Evolutionary conservation across 2,113 vertebrate genomes (phyloP).

Genomic region (Bombycilla garrulus): DNA sequence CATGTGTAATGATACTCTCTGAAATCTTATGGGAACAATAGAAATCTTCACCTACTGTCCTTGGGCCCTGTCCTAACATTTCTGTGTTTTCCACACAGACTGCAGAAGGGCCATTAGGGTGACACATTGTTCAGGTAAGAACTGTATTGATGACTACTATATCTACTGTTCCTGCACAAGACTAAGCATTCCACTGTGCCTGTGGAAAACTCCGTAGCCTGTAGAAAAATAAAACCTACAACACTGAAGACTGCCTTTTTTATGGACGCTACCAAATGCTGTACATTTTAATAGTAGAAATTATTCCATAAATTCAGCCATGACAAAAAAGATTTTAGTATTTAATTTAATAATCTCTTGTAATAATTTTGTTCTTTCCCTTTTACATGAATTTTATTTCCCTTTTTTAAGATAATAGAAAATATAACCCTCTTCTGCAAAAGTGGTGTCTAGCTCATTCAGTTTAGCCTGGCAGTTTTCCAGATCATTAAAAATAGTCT

Average conservation of each 20-base stretch:
- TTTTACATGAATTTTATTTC: neutral
- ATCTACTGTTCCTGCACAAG: neutral
- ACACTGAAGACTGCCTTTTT: neutral
- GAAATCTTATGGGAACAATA: neutral
- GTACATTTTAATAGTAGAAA: neutral
- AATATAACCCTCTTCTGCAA: neutral
- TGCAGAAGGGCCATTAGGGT: neutral
- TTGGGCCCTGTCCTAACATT: neutral
- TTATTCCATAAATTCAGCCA: neutral
- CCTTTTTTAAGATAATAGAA: neutral
- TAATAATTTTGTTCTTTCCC: conserved; percentile 2
- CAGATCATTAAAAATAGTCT: conserved; percentile 7
- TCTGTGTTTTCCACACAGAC: neutral
- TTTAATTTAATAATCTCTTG: neutral
- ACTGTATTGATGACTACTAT: neutral
- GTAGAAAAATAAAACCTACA: neutral
- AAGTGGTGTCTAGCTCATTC: neutral
- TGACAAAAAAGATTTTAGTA: neutral
- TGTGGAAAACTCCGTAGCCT: neutral
- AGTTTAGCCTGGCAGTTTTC: conserved; percentile 5
- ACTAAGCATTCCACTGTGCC: neutral
- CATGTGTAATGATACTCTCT: neutral
- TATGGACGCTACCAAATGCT: neutral
- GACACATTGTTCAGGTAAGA: neutral
- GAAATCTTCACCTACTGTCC: neutral